phyloP scores from a whole-genome alignment of 2,797 vertebrate species.

The Gymnothorax reevesii region DNA sequence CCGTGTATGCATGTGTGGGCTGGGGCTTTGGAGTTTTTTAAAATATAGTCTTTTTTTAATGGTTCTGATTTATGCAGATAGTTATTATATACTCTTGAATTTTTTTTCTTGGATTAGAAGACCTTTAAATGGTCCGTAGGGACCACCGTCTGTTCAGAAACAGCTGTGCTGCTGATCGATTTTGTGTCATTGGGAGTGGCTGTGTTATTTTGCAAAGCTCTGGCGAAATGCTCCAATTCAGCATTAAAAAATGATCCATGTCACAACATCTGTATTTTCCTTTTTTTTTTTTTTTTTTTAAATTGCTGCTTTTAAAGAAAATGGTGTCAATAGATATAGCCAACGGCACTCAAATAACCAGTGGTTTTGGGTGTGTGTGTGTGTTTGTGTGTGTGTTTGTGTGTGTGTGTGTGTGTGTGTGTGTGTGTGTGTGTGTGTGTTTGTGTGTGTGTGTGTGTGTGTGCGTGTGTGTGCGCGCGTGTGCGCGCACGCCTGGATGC shows the following conservation, averaged over 20 bases:
- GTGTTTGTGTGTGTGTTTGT: too few relatives aligned
- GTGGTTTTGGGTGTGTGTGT: background rate
- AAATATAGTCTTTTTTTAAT: background rate
- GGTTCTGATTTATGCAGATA: constrained; percentile 18
- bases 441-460: too few relatives aligned
- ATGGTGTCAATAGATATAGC: background rate
- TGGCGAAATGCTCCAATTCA: background rate
- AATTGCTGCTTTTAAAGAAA: background rate
- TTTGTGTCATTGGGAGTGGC: background rate
- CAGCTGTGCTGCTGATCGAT: background rate
- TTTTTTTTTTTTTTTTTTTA: too few relatives aligned
- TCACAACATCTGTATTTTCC: background rate
- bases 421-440: too few relatives aligned
- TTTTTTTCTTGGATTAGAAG: constrained; percentile 13
- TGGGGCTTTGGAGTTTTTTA: background rate
- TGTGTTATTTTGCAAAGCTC: background rate
- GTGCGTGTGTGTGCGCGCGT: too few relatives aligned
- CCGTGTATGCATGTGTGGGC: constrained; percentile 9
- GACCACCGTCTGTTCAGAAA: background rate
- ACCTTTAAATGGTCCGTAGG: background rate
- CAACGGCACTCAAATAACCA: background rate
- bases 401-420: too few relatives aligned
- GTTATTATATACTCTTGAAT: constrained; percentile 10
- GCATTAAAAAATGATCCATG: background rate
- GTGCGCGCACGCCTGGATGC: background rate